A percentile compares a stretch with the other conserved stretches of the same genome.
Conservation (phyloP, 2,113 vertebrate genomes). For the Guaruba guarouba region DNA sequence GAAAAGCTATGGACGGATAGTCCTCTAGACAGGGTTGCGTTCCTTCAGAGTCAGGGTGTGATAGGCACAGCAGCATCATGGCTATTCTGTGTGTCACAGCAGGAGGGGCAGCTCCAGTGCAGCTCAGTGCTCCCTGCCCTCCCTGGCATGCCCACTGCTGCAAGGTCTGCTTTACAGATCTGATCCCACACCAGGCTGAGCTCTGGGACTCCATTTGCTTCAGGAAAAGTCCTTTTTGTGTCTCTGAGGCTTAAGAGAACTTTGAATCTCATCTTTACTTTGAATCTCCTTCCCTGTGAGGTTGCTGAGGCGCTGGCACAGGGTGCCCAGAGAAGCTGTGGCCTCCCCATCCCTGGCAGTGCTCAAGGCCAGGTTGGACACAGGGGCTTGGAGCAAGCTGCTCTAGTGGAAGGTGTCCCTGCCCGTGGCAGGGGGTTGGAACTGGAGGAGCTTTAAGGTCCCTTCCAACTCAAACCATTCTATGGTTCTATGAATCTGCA, state of each 20-base stretch:
- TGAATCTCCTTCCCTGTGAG: neutral
- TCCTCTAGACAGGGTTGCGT: neutral
- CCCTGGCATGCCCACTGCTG: neutral
- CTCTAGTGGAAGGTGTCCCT: neutral
- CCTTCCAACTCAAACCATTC: neutral
- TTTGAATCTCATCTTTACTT: neutral
- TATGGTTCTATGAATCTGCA: neutral
- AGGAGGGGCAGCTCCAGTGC: neutral
- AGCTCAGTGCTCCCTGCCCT: neutral
- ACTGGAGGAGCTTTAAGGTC: neutral
- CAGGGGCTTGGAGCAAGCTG: no score
- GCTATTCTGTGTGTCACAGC: rapidly evolving
- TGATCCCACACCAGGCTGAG: neutral
- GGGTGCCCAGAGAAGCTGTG: no score
- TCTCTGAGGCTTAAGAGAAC: neutral
- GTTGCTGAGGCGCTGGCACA: no score
- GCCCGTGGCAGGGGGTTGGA: neutral
- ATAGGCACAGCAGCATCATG: rapidly evolving
- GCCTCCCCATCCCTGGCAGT: neutral
- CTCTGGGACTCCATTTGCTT: neutral
- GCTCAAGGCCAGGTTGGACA: no score
- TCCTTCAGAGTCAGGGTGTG: neutral
- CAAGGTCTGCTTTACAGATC: neutral
- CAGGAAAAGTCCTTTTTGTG: neutral
- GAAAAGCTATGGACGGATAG: neutral